Percentiles rank a stretch among this genome's conserved stretches.
phyloP scores from a whole-genome alignment of 30 jellyfish, hydroid and myxozoan species.

The Hydra vulgaris region DNA sequence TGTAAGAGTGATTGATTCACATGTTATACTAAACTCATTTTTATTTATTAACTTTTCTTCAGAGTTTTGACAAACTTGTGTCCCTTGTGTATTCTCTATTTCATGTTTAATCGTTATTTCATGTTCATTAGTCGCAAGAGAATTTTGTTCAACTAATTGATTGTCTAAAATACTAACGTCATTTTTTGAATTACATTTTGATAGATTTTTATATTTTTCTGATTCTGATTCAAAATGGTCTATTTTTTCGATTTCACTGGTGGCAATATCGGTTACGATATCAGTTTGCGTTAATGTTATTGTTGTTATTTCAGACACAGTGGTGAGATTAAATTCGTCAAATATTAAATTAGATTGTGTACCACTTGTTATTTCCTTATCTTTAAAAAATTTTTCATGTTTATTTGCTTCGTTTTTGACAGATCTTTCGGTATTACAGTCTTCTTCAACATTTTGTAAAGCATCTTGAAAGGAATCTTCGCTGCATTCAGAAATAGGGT shows the following conservation, averaged over 20 bases:
- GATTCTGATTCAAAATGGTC: not conserved
- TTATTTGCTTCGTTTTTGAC: not conserved
- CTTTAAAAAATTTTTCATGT: not conserved
- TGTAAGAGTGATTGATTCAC: constrained; percentile 6
- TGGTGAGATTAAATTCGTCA: not conserved
- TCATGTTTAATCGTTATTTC: not conserved
- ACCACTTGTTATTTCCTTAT: not conserved
- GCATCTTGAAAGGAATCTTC: not conserved
- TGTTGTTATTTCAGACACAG: not conserved
- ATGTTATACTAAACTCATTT: not conserved
- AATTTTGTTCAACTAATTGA: not conserved
- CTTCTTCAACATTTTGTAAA: not conserved
- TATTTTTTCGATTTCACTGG: not conserved
- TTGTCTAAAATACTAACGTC: not conserved
- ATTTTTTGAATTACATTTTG: not conserved
- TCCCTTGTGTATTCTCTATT: not conserved
- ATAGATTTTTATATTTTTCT: not conserved
- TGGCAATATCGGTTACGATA: not conserved
- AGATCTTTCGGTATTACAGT: not conserved
- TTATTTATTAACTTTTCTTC: not conserved
- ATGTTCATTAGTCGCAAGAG: too few species aligned
- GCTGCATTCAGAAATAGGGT: not conserved
- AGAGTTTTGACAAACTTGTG: not conserved
- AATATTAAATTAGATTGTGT: not conserved
- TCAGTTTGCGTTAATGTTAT: not conserved